Base-by-base conservation (phyloP, 2,113 vertebrate species). In the Anolis sagrei region DNA sequence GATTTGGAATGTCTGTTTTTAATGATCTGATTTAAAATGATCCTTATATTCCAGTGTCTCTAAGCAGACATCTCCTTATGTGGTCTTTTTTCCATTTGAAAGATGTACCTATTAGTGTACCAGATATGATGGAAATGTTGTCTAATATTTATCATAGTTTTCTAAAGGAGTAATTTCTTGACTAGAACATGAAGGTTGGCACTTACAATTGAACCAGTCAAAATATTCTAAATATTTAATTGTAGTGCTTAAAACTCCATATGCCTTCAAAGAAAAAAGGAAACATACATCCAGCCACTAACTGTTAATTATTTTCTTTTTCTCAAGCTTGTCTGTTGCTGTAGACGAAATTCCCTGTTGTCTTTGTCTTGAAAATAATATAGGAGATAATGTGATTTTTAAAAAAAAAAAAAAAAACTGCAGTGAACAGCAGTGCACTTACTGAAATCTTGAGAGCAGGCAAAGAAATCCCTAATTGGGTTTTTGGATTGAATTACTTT, bases 401-500 rank as follows among this genome's bases (percentile, higher is more conserved):
- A 54, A 54, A 54, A 54, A 54, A 54, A 54, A n/a, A 9, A 54
- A 54, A 54, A 54, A 3, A 58, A 1, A 23, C 68, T 82, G 83
- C 78, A 72, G 36, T 36, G 36, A 66, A 9, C 87, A 79, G 39
- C 81, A 72, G 91, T 76, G 32, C 83, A 89, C 88, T 93, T 83
- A 78, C 79, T 64, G 78, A 39, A 86, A 90, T 90, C 86, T 8
- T 92, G 54, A 58, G 54, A 18, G 54, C 14, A 18, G 14, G 11
- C 14, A 18, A 18, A 88, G 54, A 76, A 79, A 87, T 87, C 93
- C 77, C 79, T 93, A 91, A 88, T 72, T 79, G 76, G 77, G 79
- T 91, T 72, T 81, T 44, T 90, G 90, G 90, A 88, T 70, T 90
- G 61, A n/a, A 36, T 89, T 94, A 89, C 81, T 83, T 91, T 54